These are phyloP conservation scores for Brachionus paranguensis DNA, from an alignment of 1,140 invertebrate genomes.

Conservation along the genomic window DNA sequence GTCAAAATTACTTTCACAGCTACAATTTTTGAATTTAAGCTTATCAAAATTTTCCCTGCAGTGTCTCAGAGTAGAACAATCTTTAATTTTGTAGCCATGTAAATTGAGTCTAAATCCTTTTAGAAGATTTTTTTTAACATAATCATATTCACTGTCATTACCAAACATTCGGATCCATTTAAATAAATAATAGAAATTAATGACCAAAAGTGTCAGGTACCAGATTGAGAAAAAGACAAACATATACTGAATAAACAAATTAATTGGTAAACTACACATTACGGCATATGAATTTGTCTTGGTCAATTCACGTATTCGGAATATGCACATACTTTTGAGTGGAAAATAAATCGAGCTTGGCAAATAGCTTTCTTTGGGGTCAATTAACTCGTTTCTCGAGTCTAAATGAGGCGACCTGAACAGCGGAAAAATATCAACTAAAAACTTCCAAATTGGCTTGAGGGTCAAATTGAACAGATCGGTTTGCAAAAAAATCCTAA, in stretches of 20 bases:
- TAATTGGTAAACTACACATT: conserved; percentile 33
- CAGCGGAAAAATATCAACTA: background rate
- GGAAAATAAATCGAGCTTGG: conserved; percentile 31
- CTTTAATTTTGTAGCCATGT: background rate
- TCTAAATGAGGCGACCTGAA: background rate
- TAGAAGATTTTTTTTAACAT: background rate
- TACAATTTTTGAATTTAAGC: background rate
- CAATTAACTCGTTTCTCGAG: background rate
- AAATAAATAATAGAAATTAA: background rate
- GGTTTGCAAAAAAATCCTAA: background rate
- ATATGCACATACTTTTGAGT: conserved; percentile 12
- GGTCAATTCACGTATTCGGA: conserved; percentile 27
- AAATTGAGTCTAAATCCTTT: background rate
- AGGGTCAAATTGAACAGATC: background rate
- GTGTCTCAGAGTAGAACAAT: background rate
- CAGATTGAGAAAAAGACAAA: conserved; percentile 33
- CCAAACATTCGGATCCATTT: background rate
- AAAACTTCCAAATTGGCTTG: background rate
- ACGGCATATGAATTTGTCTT: conserved; percentile 22
- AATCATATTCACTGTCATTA: background rate
- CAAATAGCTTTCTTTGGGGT: background rate
- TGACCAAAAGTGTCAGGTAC: background rate
- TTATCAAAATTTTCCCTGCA: background rate
- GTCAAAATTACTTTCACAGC: background rate
- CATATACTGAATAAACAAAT: conserved; percentile 36